Percentiles rank a stretch among this genome's conserved stretches.
Conservation (phyloP, 2,797 vertebrate species). For the Micromesistius poutassou region DNA sequence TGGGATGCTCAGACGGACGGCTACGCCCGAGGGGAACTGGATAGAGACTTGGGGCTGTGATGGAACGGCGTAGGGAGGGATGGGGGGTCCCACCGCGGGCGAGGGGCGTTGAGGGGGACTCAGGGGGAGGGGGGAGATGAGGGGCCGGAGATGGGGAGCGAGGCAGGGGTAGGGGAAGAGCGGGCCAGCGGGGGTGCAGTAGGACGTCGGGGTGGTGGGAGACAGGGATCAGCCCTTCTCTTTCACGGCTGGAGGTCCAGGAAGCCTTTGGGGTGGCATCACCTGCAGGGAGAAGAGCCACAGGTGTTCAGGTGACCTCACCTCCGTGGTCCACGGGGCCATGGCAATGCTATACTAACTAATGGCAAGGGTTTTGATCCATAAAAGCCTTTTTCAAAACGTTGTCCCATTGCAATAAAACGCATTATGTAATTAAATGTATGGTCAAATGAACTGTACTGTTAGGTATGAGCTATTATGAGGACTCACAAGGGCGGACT, state of each 20-base stretch:
- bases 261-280: conserved; percentile 77
- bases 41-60: neutral
- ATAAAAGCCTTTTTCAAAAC: too few relatives aligned
- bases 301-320: neutral
- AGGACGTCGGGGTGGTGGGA: conserved; percentile 36
- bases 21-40: neutral
- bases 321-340: too few relatives aligned
- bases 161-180: neutral
- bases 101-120: conserved; percentile 9
- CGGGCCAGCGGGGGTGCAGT: neutral
- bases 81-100: neutral
- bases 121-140: neutral
- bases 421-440: too few relatives aligned
- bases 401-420: too few relatives aligned
- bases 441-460: too few relatives aligned
- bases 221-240: conserved; percentile 77
- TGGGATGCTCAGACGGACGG: neutral
- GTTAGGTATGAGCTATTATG: too few relatives aligned
- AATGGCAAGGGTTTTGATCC: neutral
- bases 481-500: too few relatives aligned
- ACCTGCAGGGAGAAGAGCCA: conserved; percentile 57
- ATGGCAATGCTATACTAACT: neutral
- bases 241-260: conserved; percentile 74
- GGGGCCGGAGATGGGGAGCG: conserved; percentile 6
- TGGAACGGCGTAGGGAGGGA: neutral